These are phyloP conservation scores for Mustela erminea DNA, from an alignment of 2,797 vertebrate species.

Conservation along the genomic window DNA sequence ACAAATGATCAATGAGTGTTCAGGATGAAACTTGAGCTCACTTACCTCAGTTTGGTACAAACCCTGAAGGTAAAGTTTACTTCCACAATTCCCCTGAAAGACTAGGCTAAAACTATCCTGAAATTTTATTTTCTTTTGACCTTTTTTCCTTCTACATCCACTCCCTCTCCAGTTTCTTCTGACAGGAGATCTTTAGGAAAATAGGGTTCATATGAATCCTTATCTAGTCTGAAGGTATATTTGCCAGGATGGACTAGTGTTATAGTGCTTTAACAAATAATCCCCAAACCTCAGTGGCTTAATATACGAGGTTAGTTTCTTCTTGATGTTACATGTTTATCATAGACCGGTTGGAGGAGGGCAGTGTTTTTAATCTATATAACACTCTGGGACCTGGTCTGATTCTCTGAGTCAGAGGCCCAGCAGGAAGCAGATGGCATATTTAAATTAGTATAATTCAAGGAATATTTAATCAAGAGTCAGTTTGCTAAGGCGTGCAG, in stretches of 20 bases:
- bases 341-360: neutral
- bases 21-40: neutral
- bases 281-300: neutral
- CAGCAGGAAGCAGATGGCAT: neutral
- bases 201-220: neutral
- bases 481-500: neutral
- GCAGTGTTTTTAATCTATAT: neutral
- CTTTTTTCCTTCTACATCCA: neutral
- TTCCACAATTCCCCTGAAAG: neutral
- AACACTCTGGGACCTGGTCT: neutral
- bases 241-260: neutral
- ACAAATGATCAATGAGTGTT: neutral
- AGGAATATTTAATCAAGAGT: neutral
- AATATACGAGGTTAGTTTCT: slow-evolving; percentile 18
- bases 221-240: neutral
- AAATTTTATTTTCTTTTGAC: neutral
- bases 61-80: neutral
- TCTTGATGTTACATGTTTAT: neutral
- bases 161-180: neutral
- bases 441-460: slow-evolving; percentile 51
- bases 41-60: neutral
- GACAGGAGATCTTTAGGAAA: slow-evolving; percentile 20
- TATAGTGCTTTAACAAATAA: neutral
- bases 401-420: neutral
- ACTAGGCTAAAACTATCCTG: neutral